phyloP scores from a whole-genome alignment of 2,113 vertebrate species.

The Prolemur simus region DNA sequence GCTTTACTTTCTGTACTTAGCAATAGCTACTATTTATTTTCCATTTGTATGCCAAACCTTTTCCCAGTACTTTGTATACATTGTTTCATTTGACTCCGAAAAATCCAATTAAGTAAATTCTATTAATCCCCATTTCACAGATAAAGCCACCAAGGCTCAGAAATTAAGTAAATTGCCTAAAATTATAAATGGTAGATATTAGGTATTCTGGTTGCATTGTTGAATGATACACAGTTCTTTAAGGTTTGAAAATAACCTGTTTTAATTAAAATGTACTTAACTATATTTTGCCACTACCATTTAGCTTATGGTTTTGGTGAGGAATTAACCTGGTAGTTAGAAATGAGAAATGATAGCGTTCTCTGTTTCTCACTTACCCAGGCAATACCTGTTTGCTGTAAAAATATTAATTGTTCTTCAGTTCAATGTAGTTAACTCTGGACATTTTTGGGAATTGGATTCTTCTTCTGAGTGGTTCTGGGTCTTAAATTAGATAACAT shows the following conservation, averaged over 20 bases:
- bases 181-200: not conserved
- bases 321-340: not conserved
- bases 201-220: not conserved
- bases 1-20: not conserved
- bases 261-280: not conserved
- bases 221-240: not conserved
- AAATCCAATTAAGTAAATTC: not conserved
- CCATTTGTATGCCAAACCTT: not conserved
- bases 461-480: not conserved
- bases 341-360: not conserved
- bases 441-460: not conserved
- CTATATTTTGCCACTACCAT: not conserved
- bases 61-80: not conserved
- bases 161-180: not conserved
- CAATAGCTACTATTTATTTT: not conserved
- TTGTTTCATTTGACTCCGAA: conserved; percentile 33
- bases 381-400: not conserved
- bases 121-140: conserved; percentile 21
- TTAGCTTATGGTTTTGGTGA: not conserved
- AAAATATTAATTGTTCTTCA: not conserved
- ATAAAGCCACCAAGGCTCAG: not conserved
- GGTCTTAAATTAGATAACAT: not conserved
- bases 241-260: not conserved
- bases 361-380: not conserved
- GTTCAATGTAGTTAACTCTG: not conserved